These are phyloP conservation scores for Cichlasoma orientale DNA, from an alignment of 2,797 vertebrate genomes.

Conservation along the genomic window DNA sequence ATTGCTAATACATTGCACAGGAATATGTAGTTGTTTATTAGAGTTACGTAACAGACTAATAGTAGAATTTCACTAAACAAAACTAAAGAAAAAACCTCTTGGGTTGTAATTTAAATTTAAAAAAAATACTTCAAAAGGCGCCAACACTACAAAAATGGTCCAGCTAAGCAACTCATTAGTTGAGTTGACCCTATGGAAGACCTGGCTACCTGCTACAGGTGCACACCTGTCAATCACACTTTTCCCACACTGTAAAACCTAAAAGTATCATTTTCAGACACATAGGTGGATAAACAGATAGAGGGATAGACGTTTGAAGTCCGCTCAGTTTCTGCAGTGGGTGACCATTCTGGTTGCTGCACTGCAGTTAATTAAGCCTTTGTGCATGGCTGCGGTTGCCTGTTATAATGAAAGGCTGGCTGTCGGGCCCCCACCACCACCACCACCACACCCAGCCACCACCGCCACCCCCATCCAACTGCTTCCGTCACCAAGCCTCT, in stretches of 20 bases:
- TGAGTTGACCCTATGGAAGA: too few species aligned
- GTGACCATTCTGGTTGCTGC: constrained; percentile 32
- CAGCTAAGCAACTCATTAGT: neutral
- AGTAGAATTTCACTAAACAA: neutral
- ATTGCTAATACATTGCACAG: too few species aligned
- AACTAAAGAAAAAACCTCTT: neutral
- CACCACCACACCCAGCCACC: neutral
- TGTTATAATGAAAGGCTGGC: constrained; percentile 43
- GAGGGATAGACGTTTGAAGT: neutral
- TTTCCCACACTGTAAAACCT: neutral
- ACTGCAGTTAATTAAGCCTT: constrained; percentile 56
- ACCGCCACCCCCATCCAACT: neutral
- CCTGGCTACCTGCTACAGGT: too few species aligned
- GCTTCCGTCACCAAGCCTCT: constrained; percentile 5
- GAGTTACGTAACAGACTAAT: neutral
- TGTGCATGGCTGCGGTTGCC: constrained; percentile 24
- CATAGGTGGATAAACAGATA: neutral
- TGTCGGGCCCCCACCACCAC: neutral
- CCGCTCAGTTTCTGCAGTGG: constrained; percentile 12
- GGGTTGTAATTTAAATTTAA: neutral
- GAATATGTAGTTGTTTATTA: neutral
- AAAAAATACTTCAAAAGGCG: neutral
- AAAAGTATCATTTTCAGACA: neutral
- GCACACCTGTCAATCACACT: too few species aligned
- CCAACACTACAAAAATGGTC: neutral